Base-by-base conservation (phyloP, 1,140 invertebrate species). In the Chironomus tepperi region DNA sequence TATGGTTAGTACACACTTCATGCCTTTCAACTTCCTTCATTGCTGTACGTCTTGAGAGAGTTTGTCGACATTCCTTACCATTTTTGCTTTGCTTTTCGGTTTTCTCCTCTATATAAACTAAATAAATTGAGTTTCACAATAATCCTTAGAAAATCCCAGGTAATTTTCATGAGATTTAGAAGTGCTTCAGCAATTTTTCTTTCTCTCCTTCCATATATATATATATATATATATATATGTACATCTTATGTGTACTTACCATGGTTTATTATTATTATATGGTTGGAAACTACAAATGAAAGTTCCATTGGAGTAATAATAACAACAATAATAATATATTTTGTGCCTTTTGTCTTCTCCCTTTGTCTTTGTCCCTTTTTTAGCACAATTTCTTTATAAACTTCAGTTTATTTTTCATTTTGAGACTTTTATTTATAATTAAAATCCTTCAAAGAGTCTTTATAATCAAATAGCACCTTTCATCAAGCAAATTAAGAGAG, bases 51-150 rank as follows among this genome's bases (percentile, higher is more conserved):
- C 47, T n/a, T 57, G 47, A 57, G 47, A 57, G 24, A 57, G 12
- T 57, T 57, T 57, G 47, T 57, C 47, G 47, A 57, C 47, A 57
- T 57, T 57, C 47, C 12, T 34, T 34, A 34, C 24, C 24, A 34
- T 34, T 34, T 34, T 34, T 34, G 24, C 24, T 34, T 34, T 34
- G 24, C 24, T 34, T 34, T 34, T 34, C 24, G 24, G 24, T 34
- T 34, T 34, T 34, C 24, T 34, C 24, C 24, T 34, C 24, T 34
- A 34, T 34, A 34, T 34, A 34, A n/a, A 70, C 19, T 70, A 70
- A 70, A 70, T 70, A 70, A 70, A 70, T 70, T 70, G 65, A 70
- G 65, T 70, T 57, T 21, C 65, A 70, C 65, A 10, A 70, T 70
- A 70, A 70, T 70, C 65, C 65, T 70, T 57, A 16, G 19, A 70